Evolutionary conservation across 2,888 invertebrate species (phyloP), one percentile per base, ranked within the genome.

Genomic region (Cabera pusaria): DNA sequence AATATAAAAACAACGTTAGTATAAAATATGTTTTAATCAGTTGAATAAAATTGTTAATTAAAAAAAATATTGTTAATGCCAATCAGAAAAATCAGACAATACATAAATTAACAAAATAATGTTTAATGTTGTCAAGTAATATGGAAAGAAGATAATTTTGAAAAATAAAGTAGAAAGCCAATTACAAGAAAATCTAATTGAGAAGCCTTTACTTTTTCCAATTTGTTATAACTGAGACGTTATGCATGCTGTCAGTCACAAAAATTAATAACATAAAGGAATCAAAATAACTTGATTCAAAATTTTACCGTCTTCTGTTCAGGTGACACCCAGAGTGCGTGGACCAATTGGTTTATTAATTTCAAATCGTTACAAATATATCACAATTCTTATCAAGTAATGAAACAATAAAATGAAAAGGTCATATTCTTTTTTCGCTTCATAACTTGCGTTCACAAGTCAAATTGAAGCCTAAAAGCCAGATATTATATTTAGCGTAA

Each of bases 161-260:
- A 76, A 83, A 80, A 73, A 62, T 64, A 51, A 55, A 58, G 49
- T 54, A 68, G 59, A 45, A 79, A 85, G 86, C 87, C 86, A 86
- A 87, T 86, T 78, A 73, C 73, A 66, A 74, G 63, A 76, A 66
- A 60, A 34, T 68, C 78, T 81, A 84, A 65, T 67, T 49, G 52
- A 56, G 49, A 84, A 85, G 82, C 84, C 66, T 64, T 56, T 54
- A 72, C 49, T 64, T 63, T n/a, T 59, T 66, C 63, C 57, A 72
- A 65, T 67, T 62, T 69, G 69, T 81, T 78, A 78, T 69, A 51
- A 59, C 51, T 53, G 45, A 50, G 61, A 27, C 7, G 9, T 64
- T 50, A 68, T 52, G 84, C 87, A 88, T 88, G 87, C 87, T 71
- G 87, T 88, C 79, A 88, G 85, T 87, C 80, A 88, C 86, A 84